These are phyloP conservation scores for Centropus bengalensis DNA, from an alignment of 2,113 vertebrate genomes.

Conservation along the genomic window DNA sequence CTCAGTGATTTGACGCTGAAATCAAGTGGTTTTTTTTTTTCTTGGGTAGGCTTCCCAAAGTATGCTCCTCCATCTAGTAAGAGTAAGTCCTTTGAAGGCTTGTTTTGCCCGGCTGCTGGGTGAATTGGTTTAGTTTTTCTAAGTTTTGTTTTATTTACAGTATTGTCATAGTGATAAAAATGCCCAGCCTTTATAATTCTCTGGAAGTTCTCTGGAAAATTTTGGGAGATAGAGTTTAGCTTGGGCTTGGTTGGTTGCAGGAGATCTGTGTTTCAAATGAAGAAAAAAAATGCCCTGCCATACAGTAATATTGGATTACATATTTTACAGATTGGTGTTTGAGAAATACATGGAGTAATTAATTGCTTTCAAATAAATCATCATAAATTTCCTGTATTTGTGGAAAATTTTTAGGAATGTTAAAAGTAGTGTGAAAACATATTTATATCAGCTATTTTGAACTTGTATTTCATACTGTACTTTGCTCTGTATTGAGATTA, in stretches of 20 bases:
- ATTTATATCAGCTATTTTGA: not conserved
- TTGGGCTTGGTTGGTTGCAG: not conserved
- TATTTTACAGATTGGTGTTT: not conserved
- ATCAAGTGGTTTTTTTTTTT: not conserved
- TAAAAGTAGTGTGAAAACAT: not conserved
- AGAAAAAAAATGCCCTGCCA: not conserved
- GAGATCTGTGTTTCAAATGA: not conserved
- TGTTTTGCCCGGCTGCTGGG: not conserved
- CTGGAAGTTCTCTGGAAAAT: not conserved
- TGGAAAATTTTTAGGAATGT: not conserved
- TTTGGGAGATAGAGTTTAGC: not conserved
- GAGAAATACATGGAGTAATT: not conserved
- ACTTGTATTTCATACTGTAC: conserved; percentile 4
- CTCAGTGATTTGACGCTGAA: not conserved
- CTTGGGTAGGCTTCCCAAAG: not conserved
- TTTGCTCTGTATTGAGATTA: conserved; percentile 52
- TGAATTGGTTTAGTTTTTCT: not conserved
- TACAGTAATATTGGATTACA: not conserved
- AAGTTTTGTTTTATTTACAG: not conserved
- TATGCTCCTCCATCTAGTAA: not conserved
- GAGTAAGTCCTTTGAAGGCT: not conserved
- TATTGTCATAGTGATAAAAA: not conserved
- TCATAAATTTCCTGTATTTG: not conserved
- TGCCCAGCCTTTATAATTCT: not conserved
- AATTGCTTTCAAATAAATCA: not conserved